Base-by-base conservation (phyloP, 2,888 invertebrate species). In the Ethmia dodecea region DNA sequence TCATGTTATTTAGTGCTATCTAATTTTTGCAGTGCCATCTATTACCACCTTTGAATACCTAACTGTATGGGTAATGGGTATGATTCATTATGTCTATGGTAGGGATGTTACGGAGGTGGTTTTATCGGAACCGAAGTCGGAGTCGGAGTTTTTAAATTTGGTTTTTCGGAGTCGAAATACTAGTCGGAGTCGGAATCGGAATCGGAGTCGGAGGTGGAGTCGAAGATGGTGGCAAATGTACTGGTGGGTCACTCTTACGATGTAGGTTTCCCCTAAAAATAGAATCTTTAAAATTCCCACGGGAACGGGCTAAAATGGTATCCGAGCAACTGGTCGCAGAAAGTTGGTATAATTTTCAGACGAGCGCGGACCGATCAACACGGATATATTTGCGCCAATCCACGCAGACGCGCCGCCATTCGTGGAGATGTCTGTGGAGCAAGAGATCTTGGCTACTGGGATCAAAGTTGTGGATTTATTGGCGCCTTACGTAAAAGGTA, bases 361-460 rank as follows among this genome's bases (percentile, higher is more conserved):
- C 67, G 97, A 97, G 68, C 93, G 96, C 57, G 97, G 97, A 9
- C 96, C 96, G 8, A 91, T 97, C 38, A 76, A 87, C 1, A 92
- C 95, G 0, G 92, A 94, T 48, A 89, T 91, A 59, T 89, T 84
- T 50, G 92, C 95, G 2, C 79, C 95, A 0, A 97, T 97, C 57
- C 97, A 97, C 75, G 94, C 94, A 8, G 97, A 97, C 60, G 97
- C 97, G 5, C 97, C 97, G 2, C 94, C 92, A 52, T 97, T 97
- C 80, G 94, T 95, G 3, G 96, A 97, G 42, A 97, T 97, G 96
- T 95, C 94, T 45, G 96, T 96, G 31, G 93, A 95, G 45, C 96
- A 96, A 66, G 96, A 97, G 80, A 96, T 97, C 72, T 86, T 97
- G 47, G 97, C 92, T 33, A 89, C 89, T 0, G 80, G 86, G 50